Evolutionary conservation across 2,888 invertebrate genomes (phyloP).

Genomic region (Aquatica leii): DNA sequence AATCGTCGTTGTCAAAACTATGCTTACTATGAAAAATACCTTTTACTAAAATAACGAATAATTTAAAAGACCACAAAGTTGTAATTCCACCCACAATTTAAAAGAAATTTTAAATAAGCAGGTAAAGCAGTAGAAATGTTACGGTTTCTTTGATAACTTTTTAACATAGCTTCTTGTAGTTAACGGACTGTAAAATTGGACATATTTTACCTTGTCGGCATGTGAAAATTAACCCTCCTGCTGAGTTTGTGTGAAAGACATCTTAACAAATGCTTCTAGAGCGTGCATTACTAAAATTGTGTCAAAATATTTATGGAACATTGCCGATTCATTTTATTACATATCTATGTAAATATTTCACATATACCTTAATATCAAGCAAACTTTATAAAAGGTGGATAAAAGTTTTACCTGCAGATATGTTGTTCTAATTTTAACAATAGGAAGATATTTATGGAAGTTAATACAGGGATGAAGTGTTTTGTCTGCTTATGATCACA

Average conservation of each 20-base stretch:
- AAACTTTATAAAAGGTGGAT: no score
- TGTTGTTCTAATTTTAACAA: background rate
- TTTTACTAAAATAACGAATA: no score
- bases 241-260: conserved; percentile 25
- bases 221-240: conserved; percentile 25
- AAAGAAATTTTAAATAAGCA: no score
- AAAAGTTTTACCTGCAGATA: background rate
- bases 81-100: no score
- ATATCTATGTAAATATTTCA: no score
- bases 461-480: conserved; percentile 52
- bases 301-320: conserved; percentile 35
- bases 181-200: conserved; percentile 32
- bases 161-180: conserved; percentile 29
- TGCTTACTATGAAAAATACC: no score
- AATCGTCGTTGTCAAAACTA: no score
- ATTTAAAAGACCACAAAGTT: no score
- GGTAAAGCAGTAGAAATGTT: conserved; percentile 6
- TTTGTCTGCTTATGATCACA: conserved; percentile 46
- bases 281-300: background rate
- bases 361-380: no score
- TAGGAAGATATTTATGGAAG: conserved; percentile 50
- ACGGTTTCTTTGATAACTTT: conserved; percentile 26
- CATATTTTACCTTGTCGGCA: conserved; percentile 32
- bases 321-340: no score
- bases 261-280: conserved; percentile 10